A percentile compares a stretch with the other conserved stretches of the same genome.
These are phyloP conservation scores for Pyxicephalus adspersus DNA, from an alignment of 2,113 vertebrate genomes.

Conservation along the genomic window DNA sequence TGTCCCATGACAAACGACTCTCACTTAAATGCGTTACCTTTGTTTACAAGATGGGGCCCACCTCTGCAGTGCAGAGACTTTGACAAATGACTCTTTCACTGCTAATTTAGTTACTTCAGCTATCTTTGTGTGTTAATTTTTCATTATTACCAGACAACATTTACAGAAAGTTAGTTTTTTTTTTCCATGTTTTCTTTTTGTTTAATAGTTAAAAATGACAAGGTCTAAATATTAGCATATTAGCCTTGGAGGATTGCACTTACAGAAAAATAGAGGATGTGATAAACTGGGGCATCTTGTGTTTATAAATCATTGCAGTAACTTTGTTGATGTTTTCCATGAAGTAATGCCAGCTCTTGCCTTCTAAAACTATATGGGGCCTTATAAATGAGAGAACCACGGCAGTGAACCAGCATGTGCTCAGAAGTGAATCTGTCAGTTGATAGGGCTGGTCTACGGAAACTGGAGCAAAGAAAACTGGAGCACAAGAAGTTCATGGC, in stretches of 20 bases:
- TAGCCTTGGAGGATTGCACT: neutral
- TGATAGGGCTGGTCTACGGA: too few species aligned
- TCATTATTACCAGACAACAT: conserved; percentile 39
- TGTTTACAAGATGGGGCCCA: conserved; percentile 5
- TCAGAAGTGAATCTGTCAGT: too few species aligned
- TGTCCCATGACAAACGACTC: conserved; percentile 16
- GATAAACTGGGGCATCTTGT: too few species aligned
- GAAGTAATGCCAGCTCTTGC: too few species aligned
- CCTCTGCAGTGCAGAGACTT: conserved; percentile 41
- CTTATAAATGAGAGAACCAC: too few species aligned
- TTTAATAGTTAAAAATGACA: neutral
- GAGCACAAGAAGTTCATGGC: too few species aligned
- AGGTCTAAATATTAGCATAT: neutral
- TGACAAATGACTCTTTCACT: conserved; percentile 31
- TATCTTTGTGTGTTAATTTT: conserved; percentile 49
- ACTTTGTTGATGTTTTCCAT: too few species aligned
- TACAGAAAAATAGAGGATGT: too few species aligned
- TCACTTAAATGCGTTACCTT: conserved; percentile 23
- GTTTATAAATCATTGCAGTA: too few species aligned
- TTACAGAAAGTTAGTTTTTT: neutral
- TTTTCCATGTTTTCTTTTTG: neutral
- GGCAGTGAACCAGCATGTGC: too few species aligned
- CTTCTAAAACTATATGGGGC: too few species aligned
- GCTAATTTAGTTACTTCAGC: conserved; percentile 48
- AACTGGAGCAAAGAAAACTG: too few species aligned